Percentiles rank a stretch among this genome's conserved stretches.
These are phyloP conservation scores for Polyommatus icarus DNA, from an alignment of 2,888 invertebrate species.

Conservation along the genomic window DNA sequence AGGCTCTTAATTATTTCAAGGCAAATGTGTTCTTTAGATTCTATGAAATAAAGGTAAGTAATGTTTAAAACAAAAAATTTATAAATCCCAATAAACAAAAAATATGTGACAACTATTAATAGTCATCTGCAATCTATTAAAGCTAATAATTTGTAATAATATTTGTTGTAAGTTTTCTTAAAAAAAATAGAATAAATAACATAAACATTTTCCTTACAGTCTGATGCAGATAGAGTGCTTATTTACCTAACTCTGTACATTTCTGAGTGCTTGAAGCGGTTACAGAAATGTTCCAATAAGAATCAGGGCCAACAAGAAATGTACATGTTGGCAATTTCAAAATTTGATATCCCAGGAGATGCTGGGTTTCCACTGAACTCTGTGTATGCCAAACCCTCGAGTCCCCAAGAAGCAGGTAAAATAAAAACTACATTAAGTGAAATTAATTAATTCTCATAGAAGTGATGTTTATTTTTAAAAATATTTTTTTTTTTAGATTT, in stretches of 20 bases:
- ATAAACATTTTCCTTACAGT: conserved; percentile 75
- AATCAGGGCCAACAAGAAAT: conserved; percentile 96
- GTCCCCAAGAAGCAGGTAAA: conserved; percentile 88
- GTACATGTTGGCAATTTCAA: conserved; percentile 96
- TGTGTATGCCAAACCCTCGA: conserved; percentile 93
- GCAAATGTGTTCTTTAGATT: conserved; percentile 99
- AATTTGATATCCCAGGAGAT: conserved; percentile 98
- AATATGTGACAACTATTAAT: neutral
- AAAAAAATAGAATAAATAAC: neutral
- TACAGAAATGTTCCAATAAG: conserved; percentile 95
- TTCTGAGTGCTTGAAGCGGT: conserved; percentile 96
- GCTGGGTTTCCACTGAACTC: conserved; percentile 96
- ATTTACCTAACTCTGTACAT: conserved; percentile 99
- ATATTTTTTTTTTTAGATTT: conserved; percentile 83
- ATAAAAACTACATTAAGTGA: neutral
- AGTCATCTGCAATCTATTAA: neutral
- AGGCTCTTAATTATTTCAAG: conserved; percentile 97
- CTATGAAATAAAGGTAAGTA: conserved; percentile 95
- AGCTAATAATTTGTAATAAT: too few relatives aligned
- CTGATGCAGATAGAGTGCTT: conserved; percentile 96
- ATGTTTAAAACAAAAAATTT: neutral
- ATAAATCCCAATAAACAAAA: neutral
- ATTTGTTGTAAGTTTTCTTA: too few relatives aligned
- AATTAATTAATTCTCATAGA: neutral
- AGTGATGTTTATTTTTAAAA: neutral